Conservation (phyloP, 2,797 vertebrate genomes). For the Todus mexicanus region DNA sequence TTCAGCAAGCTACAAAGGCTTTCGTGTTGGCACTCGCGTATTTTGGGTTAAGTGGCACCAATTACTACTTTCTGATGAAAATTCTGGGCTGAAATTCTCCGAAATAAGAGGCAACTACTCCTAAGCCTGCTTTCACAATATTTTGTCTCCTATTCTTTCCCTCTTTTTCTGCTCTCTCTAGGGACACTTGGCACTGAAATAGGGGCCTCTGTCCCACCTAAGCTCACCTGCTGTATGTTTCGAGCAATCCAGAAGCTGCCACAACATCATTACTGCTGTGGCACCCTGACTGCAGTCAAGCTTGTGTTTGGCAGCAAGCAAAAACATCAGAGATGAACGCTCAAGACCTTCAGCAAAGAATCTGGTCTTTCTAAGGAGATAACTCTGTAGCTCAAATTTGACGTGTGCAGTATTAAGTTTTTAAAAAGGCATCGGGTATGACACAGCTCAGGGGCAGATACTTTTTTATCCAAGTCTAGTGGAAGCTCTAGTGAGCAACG, state of each 20-base stretch:
- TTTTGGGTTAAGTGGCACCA: background rate
- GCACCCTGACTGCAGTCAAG: background rate
- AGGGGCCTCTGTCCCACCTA: background rate
- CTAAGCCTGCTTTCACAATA: background rate
- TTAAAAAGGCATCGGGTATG: background rate
- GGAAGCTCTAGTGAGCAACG: background rate
- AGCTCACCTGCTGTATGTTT: background rate
- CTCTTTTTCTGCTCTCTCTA: background rate
- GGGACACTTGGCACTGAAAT: background rate
- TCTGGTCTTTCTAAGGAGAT: background rate
- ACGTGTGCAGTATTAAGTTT: background rate
- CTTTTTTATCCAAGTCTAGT: background rate
- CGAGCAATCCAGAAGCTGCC: background rate
- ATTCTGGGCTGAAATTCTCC: background rate
- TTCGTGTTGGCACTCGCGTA: rapidly evolving
- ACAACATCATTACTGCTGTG: background rate
- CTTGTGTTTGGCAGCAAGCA: background rate
- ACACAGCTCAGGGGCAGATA: background rate
- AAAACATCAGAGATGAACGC: background rate
- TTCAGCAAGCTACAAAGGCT: background rate
- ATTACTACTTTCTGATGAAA: background rate
- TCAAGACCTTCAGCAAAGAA: background rate
- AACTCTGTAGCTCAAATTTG: background rate
- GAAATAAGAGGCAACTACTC: background rate
- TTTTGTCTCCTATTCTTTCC: background rate